These are phyloP conservation scores for Hyperoodon ampullatus DNA, from an alignment of 2,113 vertebrate species.

Conservation along the genomic window DNA sequence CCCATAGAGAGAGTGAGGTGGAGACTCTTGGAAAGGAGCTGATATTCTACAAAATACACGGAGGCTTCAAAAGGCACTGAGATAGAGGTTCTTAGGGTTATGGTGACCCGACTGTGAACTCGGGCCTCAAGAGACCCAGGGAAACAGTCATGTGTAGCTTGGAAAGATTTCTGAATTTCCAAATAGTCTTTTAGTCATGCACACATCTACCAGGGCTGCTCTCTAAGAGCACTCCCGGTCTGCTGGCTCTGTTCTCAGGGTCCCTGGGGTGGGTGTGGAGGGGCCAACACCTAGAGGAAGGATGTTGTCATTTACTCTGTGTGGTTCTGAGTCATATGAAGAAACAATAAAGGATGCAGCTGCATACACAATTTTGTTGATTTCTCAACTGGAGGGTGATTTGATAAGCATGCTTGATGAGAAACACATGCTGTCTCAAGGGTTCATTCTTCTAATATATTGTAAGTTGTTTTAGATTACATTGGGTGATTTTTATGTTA, in stretches of 20 bases:
- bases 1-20: background rate
- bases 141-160: background rate
- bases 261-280: fast-evolving
- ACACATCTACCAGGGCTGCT: fast-evolving
- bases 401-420: background rate
- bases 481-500: background rate
- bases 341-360: background rate
- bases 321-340: background rate
- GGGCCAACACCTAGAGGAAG: fast-evolving
- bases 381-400: background rate
- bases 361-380: no score
- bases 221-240: background rate
- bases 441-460: background rate
- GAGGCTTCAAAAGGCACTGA: background rate
- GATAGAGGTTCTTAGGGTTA: background rate
- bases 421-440: fast-evolving
- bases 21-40: background rate
- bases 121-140: background rate
- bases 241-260: background rate
- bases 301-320: background rate
- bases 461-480: background rate
- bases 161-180: background rate
- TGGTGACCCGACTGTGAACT: background rate
- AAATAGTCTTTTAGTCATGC: background rate
- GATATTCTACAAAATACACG: background rate